phyloP scores from a whole-genome alignment of 2,888 invertebrate species.

The Nomada goodeniana region DNA sequence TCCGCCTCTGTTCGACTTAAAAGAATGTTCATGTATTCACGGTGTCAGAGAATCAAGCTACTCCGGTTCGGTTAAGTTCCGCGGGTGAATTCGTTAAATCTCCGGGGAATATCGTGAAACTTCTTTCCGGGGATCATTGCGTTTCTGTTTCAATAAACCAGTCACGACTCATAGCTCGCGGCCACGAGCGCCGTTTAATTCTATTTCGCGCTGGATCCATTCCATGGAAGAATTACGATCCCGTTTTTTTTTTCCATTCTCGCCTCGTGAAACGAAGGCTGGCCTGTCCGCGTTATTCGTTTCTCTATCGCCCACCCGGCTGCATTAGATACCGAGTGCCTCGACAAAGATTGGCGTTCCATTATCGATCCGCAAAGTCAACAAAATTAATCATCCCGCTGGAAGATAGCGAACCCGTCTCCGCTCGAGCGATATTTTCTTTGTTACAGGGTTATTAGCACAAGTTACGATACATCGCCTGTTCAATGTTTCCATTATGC shows the following conservation, averaged over 20 bases:
- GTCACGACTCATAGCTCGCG: slow-evolving; percentile 56
- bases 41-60: slow-evolving; percentile 9
- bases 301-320: slow-evolving; percentile 17
- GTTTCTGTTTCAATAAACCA: slow-evolving; percentile 56
- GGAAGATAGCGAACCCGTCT: background rate
- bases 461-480: background rate
- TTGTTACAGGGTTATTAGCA: slow-evolving; percentile 22
- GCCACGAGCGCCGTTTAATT: slow-evolving; percentile 53
- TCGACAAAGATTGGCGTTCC: slow-evolving; percentile 29
- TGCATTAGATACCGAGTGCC: slow-evolving; percentile 25
- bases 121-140: slow-evolving; percentile 37
- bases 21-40: background rate
- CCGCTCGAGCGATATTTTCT: slow-evolving; percentile 15
- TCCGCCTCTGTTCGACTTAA: background rate
- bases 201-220: slow-evolving; percentile 47
- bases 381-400: slow-evolving; percentile 40
- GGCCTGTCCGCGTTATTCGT: slow-evolving; percentile 30
- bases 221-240: slow-evolving; percentile 46
- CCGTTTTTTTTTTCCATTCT: slow-evolving; percentile 8
- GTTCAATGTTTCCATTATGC: slow-evolving; percentile 1
- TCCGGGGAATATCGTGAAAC: slow-evolving; percentile 48
- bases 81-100: slow-evolving; percentile 51
- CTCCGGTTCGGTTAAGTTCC: background rate
- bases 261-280: slow-evolving; percentile 7
- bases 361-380: slow-evolving; percentile 38